These are phyloP conservation scores for Holcopasites calliopsidis DNA, from an alignment of 1,140 invertebrate genomes.

Conservation along the genomic window DNA sequence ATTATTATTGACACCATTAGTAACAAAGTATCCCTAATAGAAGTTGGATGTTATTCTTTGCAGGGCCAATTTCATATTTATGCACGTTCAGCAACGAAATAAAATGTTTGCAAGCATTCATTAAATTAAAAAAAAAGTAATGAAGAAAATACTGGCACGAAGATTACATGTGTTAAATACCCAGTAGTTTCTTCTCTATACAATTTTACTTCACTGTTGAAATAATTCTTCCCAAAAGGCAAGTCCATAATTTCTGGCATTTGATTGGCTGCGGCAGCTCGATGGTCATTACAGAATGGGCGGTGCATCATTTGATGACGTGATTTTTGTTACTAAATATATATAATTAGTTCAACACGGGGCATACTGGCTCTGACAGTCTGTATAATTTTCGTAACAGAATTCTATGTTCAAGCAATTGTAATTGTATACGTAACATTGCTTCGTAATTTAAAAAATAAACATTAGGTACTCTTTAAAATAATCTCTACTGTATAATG, in stretches of 20 bases:
- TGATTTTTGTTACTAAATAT: conserved; percentile 39
- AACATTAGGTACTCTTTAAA: conserved; percentile 16
- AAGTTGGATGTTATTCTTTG: neutral
- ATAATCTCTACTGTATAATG: neutral
- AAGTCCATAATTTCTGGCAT: conserved; percentile 18
- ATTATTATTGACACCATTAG: neutral
- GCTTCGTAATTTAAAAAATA: neutral
- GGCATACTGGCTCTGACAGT: neutral
- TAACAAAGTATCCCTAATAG: neutral
- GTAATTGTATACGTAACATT: neutral
- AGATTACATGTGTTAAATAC: neutral
- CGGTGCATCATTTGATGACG: conserved; percentile 25
- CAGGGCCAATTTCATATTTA: neutral
- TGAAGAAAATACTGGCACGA: neutral
- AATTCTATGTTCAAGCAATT: neutral
- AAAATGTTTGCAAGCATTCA: neutral
- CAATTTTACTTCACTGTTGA: neutral
- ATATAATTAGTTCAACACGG: too few relatives aligned
- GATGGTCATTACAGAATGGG: neutral
- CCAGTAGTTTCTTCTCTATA: conserved; percentile 1
- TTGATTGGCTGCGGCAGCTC: conserved; percentile 27
- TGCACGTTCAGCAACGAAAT: neutral
- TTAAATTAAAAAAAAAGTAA: neutral
- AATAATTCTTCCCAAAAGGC: conserved; percentile 35
- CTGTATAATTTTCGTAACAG: neutral